These are phyloP conservation scores for Zoanthus solanderi DNA, from an alignment of 92 coral and sea anemone species.

Conservation along the genomic window DNA sequence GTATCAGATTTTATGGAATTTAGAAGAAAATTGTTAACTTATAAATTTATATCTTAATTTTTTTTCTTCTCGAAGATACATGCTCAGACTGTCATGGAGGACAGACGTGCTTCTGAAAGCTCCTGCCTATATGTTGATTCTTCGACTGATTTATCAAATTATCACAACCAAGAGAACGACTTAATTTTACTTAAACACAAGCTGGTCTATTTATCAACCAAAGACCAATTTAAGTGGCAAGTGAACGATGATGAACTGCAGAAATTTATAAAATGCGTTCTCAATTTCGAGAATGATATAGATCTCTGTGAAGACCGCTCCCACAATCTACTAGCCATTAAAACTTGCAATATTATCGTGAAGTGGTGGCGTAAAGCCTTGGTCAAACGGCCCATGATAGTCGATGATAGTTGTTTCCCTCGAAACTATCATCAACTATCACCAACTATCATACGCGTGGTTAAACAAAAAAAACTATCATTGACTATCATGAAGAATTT, in stretches of 20 bases:
- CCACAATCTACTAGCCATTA: background rate
- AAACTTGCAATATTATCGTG: background rate
- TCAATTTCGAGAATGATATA: background rate
- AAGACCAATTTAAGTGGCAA: constrained; percentile 13
- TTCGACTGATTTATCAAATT: background rate
- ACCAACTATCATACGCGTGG: too few species aligned
- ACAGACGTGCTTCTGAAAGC: constrained; percentile 7
- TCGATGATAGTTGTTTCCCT: too few species aligned
- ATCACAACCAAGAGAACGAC: constrained; percentile 6
- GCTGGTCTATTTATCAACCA: constrained; percentile 1
- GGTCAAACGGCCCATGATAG: too few species aligned
- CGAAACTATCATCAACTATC: too few species aligned
- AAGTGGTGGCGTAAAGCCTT: constrained; percentile 10
- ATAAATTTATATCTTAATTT: too few species aligned
- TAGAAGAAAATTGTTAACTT: too few species aligned
- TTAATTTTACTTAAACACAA: constrained; percentile 7
- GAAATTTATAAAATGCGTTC: background rate
- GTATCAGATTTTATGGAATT: too few species aligned
- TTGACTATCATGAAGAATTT: too few species aligned
- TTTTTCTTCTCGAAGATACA: too few species aligned
- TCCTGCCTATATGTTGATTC: background rate
- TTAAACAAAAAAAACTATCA: too few species aligned
- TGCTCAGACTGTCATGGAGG: too few species aligned
- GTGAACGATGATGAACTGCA: constrained; percentile 9
- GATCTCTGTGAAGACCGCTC: constrained; percentile 4